A percentile compares a stretch with the other conserved stretches of the same genome.
Conservation (phyloP, 2,113 vertebrate genomes). For the Malurus cyaneus region DNA sequence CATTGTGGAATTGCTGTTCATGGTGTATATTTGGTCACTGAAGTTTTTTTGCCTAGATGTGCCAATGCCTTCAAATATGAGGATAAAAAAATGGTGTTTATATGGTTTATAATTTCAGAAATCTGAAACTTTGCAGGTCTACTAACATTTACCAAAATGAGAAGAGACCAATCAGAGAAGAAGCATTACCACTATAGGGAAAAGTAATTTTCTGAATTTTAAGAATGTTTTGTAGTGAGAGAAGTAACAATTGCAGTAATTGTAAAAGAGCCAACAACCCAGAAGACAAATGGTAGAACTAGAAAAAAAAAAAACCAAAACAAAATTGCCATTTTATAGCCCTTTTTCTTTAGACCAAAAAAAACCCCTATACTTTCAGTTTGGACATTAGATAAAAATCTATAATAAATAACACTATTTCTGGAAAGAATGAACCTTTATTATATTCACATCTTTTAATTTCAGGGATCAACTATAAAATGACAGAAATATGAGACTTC, state of each 20-base stretch:
- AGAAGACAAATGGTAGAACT: neutral
- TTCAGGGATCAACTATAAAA: neutral
- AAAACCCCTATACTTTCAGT: neutral
- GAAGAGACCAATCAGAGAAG: neutral
- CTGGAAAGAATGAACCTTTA: neutral
- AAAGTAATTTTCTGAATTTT: neutral
- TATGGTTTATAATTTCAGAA: neutral
- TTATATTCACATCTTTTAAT: neutral
- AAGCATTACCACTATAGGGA: neutral
- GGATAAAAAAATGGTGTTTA: neutral
- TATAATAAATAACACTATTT: neutral
- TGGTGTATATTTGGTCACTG: neutral
- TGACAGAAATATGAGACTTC: neutral
- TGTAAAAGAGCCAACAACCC: neutral
- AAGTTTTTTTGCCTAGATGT: neutral
- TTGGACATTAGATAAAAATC: neutral
- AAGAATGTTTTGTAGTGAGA: neutral
- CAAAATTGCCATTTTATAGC: neutral
- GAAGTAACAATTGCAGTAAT: neutral
- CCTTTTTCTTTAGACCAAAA: neutral
- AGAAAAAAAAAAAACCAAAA: neutral
- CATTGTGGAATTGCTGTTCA: neutral
- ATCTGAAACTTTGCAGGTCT: neutral
- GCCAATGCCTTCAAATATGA: neutral
- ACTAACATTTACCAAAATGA: neutral